Percentiles rank a stretch among this genome's conserved stretches.
Evolutionary conservation across 1,140 invertebrate species (phyloP).

Genomic region (Listronotus bonariensis): DNA sequence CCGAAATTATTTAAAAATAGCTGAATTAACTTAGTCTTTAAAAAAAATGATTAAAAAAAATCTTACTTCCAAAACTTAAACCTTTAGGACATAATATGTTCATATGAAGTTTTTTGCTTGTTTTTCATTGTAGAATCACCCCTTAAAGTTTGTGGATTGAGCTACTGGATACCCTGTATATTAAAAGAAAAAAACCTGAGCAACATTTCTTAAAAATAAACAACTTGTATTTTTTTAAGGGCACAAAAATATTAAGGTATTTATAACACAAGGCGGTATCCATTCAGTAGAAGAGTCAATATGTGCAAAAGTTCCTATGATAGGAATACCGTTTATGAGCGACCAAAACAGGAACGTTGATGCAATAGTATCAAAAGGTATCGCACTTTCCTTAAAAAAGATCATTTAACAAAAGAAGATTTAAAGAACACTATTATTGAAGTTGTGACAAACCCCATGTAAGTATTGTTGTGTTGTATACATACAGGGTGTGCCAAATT

Average conservation of each 20-base stretch:
- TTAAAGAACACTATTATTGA: conserved; percentile 44
- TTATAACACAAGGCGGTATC: conserved; percentile 67
- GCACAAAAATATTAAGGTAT: conserved; percentile 61
- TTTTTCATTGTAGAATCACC: no score
- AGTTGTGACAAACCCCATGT: conserved; percentile 36
- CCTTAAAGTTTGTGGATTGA: no score
- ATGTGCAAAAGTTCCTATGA: conserved; percentile 60
- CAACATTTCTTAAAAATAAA: neutral
- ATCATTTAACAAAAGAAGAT: conserved; percentile 34
- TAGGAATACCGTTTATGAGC: conserved; percentile 65
- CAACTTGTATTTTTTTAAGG: conserved; percentile 57
- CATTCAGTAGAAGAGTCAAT: conserved; percentile 64
- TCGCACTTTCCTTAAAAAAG: conserved; percentile 33
- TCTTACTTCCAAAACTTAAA: no score
- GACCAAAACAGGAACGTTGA: conserved; percentile 62
- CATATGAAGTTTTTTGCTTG: no score
- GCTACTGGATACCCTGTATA: no score
- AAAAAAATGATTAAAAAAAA: no score
- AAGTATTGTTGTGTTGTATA: conserved; percentile 12
- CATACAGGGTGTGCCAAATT: no score
- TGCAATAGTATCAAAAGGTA: conserved; percentile 31
- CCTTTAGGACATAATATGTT: neutral
- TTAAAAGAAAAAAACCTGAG: neutral
- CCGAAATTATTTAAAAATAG: no score
- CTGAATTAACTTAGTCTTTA: no score